phyloP scores from a whole-genome alignment of 2,797 vertebrate species.

The Cryptoblepharus egeriae region DNA sequence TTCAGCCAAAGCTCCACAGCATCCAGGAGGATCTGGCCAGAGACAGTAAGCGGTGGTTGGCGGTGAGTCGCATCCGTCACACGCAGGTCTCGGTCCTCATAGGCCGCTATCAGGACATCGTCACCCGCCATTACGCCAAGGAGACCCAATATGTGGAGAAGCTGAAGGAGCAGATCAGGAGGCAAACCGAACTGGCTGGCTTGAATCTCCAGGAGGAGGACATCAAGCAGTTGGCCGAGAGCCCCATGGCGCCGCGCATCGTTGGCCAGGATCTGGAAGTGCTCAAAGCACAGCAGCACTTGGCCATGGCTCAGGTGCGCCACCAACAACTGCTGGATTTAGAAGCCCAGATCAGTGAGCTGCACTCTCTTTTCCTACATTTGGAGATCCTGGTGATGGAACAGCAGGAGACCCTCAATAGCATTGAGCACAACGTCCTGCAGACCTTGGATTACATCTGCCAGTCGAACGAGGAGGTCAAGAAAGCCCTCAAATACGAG shows the following conservation, averaged over 20 bases:
- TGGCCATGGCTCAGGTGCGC: slow-evolving; percentile 61
- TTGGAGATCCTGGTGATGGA: slow-evolving; percentile 66
- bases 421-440: slow-evolving; percentile 70
- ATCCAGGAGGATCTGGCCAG: slow-evolving; percentile 42
- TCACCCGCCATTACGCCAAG: slow-evolving; percentile 62
- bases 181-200: slow-evolving; percentile 71
- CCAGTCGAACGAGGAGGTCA: slow-evolving; percentile 59
- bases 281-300: slow-evolving; percentile 54
- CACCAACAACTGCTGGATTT: slow-evolving; percentile 73
- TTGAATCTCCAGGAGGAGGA: slow-evolving; percentile 59
- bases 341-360: slow-evolving; percentile 69
- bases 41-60: slow-evolving; percentile 29
- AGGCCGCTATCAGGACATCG: slow-evolving; percentile 47
- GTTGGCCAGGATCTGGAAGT: slow-evolving; percentile 71
- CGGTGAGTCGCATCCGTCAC: slow-evolving; percentile 58
- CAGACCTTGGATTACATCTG: slow-evolving; percentile 63
- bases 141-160: slow-evolving; percentile 65
- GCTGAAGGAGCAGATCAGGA: slow-evolving; percentile 70
- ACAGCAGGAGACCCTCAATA: slow-evolving; percentile 68
- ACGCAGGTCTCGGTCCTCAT: slow-evolving; percentile 65
- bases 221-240: slow-evolving; percentile 61
- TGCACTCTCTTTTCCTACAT: slow-evolving; percentile 69
- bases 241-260: slow-evolving; percentile 49
- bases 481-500: slow-evolving; percentile 70
- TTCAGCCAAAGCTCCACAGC: slow-evolving; percentile 58